Evolutionary conservation across 2,888 invertebrate species (phyloP).

Genomic region (Pyrocoelia pectoralis): DNA sequence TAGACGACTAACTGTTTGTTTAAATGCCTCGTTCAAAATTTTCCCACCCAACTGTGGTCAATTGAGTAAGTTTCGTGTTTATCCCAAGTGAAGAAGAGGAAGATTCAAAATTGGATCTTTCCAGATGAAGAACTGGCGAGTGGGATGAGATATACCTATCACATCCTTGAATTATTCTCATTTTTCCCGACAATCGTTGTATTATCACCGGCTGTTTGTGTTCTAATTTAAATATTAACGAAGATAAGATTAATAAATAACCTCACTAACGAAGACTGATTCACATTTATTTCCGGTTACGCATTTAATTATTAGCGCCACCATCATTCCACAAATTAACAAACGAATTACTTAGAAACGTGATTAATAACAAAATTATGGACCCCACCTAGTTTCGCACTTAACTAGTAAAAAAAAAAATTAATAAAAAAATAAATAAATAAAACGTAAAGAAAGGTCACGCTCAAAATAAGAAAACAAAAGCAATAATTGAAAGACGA

Average conservation of each 20-base stretch:
- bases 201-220: too few species aligned
- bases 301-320: too few species aligned
- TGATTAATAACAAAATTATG: constrained; percentile 1
- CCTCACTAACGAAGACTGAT: background rate
- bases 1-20: too few species aligned
- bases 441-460: background rate
- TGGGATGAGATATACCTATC: too few species aligned
- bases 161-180: too few species aligned
- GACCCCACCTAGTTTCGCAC: background rate
- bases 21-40: too few species aligned
- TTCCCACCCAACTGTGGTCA: too few species aligned
- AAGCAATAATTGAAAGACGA: constrained; percentile 1
- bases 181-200: background rate
- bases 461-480: background rate
- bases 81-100: too few species aligned
- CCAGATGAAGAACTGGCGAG: too few species aligned
- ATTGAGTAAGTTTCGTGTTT: too few species aligned
- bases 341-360: background rate
- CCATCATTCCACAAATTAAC: background rate
- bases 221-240: background rate
- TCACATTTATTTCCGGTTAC: background rate
- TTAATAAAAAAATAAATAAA: background rate
- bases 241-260: background rate
- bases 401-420: too few species aligned
- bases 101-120: too few species aligned